Evolutionary conservation across 2,888 invertebrate species (phyloP).

Genomic region (Cistogaster globosa): DNA sequence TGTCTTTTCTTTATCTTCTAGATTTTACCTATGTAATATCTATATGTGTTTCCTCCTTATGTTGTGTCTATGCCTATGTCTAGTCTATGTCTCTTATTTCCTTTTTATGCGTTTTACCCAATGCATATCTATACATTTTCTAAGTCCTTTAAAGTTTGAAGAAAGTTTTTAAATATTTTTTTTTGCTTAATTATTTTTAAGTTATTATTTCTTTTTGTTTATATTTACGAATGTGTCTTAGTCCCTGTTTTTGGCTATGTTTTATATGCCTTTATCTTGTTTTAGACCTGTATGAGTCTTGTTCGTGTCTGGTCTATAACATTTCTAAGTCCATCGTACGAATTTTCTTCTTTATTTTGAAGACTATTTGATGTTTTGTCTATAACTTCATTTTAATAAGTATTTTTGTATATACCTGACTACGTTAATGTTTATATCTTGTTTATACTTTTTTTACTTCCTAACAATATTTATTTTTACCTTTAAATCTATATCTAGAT

Average conservation of each 20-base stretch:
- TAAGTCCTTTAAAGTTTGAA: neutral
- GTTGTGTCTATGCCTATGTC: neutral
- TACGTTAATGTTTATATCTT: neutral
- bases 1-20: neutral
- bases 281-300: no score
- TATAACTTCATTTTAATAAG: no score
- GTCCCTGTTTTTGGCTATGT: no score
- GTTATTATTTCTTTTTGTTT: no score
- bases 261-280: no score
- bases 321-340: neutral
- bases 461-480: neutral
- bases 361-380: no score
- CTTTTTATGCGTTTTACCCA: neutral
- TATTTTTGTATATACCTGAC: neutral
- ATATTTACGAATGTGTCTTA: no score
- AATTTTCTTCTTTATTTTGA: neutral
- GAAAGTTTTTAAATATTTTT: no score
- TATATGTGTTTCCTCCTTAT: no score
- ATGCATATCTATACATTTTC: neutral
- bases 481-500: no score
- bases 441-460: neutral
- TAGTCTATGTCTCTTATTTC: neutral
- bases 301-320: no score
- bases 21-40: neutral
- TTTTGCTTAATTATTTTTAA: no score